These are phyloP conservation scores for Musca vetustissima DNA, from an alignment of 1,140 invertebrate genomes.

Conservation along the genomic window DNA sequence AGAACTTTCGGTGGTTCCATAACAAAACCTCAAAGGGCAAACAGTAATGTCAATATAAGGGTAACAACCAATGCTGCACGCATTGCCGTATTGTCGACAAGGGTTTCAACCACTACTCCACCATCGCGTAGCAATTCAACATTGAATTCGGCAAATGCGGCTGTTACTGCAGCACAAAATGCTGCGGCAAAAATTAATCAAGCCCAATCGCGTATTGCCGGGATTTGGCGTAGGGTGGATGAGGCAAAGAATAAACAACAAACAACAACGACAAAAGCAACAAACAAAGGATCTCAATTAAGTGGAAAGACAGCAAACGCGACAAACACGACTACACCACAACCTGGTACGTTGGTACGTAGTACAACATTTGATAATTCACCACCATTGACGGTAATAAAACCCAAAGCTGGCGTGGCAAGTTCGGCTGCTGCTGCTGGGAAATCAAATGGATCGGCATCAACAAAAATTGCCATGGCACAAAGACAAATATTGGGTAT, in stretches of 20 bases:
- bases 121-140: constrained; percentile 62
- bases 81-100: constrained; percentile 47
- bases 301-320: constrained; percentile 46
- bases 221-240: constrained; percentile 84
- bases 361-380: constrained; percentile 74
- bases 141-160: constrained; percentile 48
- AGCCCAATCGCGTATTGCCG: constrained; percentile 84
- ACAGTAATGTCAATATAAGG: constrained; percentile 55
- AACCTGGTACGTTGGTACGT: constrained; percentile 57
- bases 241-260: constrained; percentile 58
- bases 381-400: constrained; percentile 38
- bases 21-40: constrained; percentile 59
- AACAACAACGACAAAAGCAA: constrained; percentile 15
- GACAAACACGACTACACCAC: neutral
- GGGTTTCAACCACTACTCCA: constrained; percentile 63
- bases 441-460: neutral
- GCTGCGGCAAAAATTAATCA: constrained; percentile 57
- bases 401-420: neutral
- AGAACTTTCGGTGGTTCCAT: constrained; percentile 1
- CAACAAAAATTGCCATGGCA: constrained; percentile 20
- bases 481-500: constrained; percentile 4
- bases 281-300: constrained; percentile 2
- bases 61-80: constrained; percentile 38
- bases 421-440: constrained; percentile 5
- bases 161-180: constrained; percentile 27